Conservation (phyloP, 1,140 invertebrate genomes). For the Brachionus asplanchnoidis region DNA sequence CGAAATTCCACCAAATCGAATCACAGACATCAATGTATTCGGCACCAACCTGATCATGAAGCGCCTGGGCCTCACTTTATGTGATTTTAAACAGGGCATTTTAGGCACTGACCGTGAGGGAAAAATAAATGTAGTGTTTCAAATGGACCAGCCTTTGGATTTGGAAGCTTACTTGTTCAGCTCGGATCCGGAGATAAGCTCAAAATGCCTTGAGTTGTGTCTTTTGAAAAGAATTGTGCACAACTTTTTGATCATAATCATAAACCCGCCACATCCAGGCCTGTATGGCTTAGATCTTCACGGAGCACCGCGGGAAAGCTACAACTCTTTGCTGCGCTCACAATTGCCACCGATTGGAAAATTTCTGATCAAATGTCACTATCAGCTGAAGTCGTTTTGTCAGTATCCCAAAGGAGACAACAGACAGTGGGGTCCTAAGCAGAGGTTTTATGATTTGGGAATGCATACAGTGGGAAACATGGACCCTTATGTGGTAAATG, state of each 20-base stretch:
- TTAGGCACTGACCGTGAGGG: constrained; percentile 36
- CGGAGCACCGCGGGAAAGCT: not conserved
- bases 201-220: constrained; percentile 37
- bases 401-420: constrained; percentile 29
- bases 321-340: not conserved
- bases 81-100: constrained; percentile 26
- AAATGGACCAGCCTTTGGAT: constrained; percentile 5
- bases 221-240: constrained; percentile 6
- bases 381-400: constrained; percentile 13
- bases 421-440: constrained; percentile 33
- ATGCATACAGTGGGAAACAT: constrained; percentile 20
- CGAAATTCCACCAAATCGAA: constrained; percentile 29
- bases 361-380: constrained; percentile 25
- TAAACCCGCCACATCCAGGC: constrained; percentile 30
- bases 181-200: constrained; percentile 12
- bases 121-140: constrained; percentile 27
- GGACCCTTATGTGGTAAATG: constrained; percentile 34
- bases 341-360: constrained; percentile 28
- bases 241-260: constrained; percentile 28
- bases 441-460: constrained; percentile 23
- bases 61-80: not conserved
- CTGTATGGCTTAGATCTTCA: constrained; percentile 29
- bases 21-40: constrained; percentile 24
- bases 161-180: constrained; percentile 30
- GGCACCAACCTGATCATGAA: constrained; percentile 18